Evolutionary conservation across 2,113 vertebrate genomes (phyloP).

Genomic region (Phainopepla nitens): DNA sequence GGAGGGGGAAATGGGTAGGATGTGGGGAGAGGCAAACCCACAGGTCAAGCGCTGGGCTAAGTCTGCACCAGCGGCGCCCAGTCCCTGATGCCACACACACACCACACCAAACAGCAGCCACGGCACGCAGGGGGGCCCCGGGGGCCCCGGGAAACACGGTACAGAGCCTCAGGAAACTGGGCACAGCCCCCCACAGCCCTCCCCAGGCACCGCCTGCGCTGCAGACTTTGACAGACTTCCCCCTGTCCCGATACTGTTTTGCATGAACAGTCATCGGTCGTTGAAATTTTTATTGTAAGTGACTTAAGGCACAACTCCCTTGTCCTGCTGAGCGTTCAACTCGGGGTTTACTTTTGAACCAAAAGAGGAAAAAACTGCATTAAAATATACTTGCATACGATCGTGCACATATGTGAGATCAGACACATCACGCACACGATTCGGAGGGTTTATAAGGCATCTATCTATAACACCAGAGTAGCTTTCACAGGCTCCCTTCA

Average conservation of each 20-base stretch:
- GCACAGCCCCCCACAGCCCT: neutral
- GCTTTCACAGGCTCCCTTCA: neutral
- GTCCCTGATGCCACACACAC: neutral
- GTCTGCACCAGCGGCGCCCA: rapidly evolving
- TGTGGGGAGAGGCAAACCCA: neutral
- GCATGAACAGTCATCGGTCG: neutral
- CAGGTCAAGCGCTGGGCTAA: neutral
- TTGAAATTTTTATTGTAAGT: neutral
- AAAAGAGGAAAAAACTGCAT: neutral
- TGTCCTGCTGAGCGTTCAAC: neutral
- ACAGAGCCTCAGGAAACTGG: conserved; percentile 15
- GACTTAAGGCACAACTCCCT: neutral
- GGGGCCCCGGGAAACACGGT: neutral
- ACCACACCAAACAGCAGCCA: neutral
- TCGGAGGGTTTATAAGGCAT: neutral
- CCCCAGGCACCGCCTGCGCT: neutral
- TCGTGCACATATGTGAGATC: rapidly evolving
- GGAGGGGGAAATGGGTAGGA: neutral
- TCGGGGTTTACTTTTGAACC: neutral
- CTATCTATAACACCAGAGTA: neutral
- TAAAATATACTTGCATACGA: neutral
- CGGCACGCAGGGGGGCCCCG: rapidly evolving
- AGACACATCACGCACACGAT: neutral
- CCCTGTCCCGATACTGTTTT: neutral
- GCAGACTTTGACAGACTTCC: conserved; percentile 8